Percentiles rank a stretch among this genome's conserved stretches.
Evolutionary conservation across 2,797 vertebrate species (phyloP).

Genomic region (Carcharodon carcharias): DNA sequence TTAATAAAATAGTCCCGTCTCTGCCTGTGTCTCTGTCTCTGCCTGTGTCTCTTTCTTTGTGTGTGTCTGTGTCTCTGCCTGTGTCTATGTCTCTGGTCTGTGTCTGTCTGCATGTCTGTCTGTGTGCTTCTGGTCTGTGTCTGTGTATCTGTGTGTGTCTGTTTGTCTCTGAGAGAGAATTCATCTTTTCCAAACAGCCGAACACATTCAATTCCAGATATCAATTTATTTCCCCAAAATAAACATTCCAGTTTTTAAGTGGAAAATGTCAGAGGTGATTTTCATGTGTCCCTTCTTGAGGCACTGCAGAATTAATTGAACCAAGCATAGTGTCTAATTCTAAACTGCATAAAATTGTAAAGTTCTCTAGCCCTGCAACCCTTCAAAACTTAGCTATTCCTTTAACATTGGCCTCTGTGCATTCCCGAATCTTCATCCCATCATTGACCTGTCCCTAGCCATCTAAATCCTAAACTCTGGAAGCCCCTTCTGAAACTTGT

Average conservation of each 20-base stretch:
- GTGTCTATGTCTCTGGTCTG: no score
- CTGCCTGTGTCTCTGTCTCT: no score
- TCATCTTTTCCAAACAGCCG: no score
- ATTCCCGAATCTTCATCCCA: not conserved
- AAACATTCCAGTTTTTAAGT: not conserved
- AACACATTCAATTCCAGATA: not conserved
- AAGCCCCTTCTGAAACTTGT: not conserved
- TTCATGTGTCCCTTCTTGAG: not conserved
- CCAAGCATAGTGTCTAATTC: no score
- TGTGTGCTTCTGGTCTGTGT: no score
- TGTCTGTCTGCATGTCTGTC: no score
- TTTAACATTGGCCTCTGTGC: not conserved
- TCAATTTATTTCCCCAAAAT: not conserved
- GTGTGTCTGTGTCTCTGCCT: no score
- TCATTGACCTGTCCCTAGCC: not conserved
- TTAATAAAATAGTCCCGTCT: not conserved
- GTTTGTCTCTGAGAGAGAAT: not conserved
- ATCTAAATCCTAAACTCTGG: not conserved
- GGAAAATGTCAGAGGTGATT: not conserved
- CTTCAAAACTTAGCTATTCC: not conserved
- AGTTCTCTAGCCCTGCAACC: not conserved
- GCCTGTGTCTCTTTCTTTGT: no score
- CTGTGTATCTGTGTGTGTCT: no score
- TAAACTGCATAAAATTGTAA: not conserved
- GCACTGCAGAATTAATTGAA: not conserved